Evolutionary conservation across 1,140 invertebrate genomes (phyloP).

Genomic region (Drosophila mayri): DNA sequence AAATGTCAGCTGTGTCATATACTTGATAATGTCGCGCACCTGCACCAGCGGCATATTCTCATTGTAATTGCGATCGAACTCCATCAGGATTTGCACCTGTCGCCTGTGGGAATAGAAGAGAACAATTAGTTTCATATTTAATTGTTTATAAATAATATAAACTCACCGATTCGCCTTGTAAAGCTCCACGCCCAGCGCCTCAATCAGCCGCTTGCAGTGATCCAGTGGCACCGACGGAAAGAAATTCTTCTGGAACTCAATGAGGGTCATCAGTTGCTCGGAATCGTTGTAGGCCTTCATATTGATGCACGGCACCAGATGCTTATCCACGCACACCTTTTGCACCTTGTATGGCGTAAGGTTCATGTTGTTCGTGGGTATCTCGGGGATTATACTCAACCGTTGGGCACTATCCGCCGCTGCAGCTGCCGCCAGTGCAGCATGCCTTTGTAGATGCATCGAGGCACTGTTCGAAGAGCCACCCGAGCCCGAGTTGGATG

Average conservation of each 20-base stretch:
- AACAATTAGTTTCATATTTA: background rate
- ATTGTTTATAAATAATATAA: background rate
- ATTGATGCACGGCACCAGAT: conserved; percentile 93
- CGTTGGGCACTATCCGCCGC: conserved; percentile 64
- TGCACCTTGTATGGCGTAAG: conserved; percentile 88
- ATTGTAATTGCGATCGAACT: conserved; percentile 90
- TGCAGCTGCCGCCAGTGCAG: conserved; percentile 75
- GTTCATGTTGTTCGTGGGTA: conserved; percentile 71
- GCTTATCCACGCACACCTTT: conserved; percentile 91
- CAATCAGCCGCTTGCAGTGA: conserved; percentile 91
- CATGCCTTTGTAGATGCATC: conserved; percentile 84
- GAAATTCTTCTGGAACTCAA: conserved; percentile 92
- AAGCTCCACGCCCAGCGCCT: conserved; percentile 91
- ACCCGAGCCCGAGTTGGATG: conserved; percentile 33
- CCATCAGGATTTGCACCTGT: conserved; percentile 90
- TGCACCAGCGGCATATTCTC: conserved; percentile 90
- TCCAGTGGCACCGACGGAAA: conserved; percentile 90
- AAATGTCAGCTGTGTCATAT: conserved; percentile 94
- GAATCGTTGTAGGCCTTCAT: conserved; percentile 92
- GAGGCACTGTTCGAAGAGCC: conserved; percentile 64
- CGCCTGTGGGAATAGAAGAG: conserved; percentile 85
- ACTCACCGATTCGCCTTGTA: conserved; percentile 93
- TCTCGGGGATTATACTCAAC: conserved; percentile 76
- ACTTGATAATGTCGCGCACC: conserved; percentile 92
- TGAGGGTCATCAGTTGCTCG: conserved; percentile 92